These are phyloP conservation scores for Lochmaea crataegi DNA, from an alignment of 2,888 invertebrate genomes.

Conservation along the genomic window DNA sequence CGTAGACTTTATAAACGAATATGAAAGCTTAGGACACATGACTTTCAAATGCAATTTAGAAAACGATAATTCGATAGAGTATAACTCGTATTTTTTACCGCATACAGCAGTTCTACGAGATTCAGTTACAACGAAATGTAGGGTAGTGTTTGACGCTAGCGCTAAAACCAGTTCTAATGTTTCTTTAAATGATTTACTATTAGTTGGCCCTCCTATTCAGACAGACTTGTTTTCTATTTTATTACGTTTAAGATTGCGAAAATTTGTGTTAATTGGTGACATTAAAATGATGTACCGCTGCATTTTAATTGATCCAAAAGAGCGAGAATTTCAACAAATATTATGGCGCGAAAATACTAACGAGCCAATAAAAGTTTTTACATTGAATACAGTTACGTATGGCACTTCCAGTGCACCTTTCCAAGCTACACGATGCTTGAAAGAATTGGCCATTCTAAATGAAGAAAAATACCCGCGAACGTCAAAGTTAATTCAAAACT, in stretches of 20 bases:
- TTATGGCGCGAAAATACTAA: too few relatives aligned
- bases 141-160: conserved; percentile 42
- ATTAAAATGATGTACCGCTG: conserved; percentile 42
- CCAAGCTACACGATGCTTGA: conserved; percentile 5
- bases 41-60: background rate
- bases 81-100: background rate
- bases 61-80: background rate
- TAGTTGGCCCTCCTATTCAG: conserved; percentile 24
- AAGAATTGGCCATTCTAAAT: background rate
- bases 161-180: conserved; percentile 15
- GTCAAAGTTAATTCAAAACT: background rate
- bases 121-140: conserved; percentile 34
- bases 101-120: background rate
- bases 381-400: too few relatives aligned
- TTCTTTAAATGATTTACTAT: conserved; percentile 35
- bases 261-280: conserved; percentile 35
- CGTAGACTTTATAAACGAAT: background rate
- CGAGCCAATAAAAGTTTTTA: too few relatives aligned
- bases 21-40: background rate
- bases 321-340: conserved; percentile 40
- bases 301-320: conserved; percentile 30
- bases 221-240: conserved; percentile 40
- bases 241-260: conserved; percentile 29
- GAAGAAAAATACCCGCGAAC: background rate
- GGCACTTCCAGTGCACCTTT: conserved; percentile 9